phyloP scores from a whole-genome alignment of 2,113 vertebrate species.

The Thymallus thymallus region DNA sequence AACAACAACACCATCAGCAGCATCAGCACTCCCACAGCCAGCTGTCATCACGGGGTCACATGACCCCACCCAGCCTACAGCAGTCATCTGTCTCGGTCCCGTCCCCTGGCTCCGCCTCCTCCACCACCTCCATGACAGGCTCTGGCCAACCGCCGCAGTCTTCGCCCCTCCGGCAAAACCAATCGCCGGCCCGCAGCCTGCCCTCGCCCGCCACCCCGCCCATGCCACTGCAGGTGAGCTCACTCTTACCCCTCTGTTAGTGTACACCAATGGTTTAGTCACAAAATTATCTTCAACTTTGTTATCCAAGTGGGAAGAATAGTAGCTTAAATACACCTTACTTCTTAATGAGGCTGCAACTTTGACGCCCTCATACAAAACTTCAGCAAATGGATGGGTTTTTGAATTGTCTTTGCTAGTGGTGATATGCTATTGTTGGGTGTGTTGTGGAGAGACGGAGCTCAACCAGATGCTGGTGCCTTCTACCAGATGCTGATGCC shows the following conservation, averaged over 20 bases:
- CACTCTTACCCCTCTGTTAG: not conserved
- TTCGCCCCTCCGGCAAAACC: slow-evolving; percentile 87
- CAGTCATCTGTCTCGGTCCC: slow-evolving; percentile 59
- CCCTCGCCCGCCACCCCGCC: slow-evolving; percentile 90
- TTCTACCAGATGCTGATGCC: not conserved
- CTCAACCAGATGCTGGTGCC: slow-evolving; percentile 42
- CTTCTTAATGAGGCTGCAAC: no score
- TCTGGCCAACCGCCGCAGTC: slow-evolving; percentile 71
- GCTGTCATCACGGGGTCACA: slow-evolving; percentile 70
- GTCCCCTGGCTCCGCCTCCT: slow-evolving; percentile 73
- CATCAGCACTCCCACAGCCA: slow-evolving; percentile 49
- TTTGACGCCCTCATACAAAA: no score
- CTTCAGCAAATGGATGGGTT: no score
- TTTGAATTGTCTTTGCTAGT: not conserved
- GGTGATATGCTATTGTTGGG: not conserved
- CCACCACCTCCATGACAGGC: slow-evolving; percentile 73
- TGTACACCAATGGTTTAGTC: not conserved
- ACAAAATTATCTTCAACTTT: not conserved
- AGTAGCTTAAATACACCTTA: no score
- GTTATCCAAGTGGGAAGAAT: not conserved
- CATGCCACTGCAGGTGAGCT: slow-evolving; percentile 86
- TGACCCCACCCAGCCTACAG: slow-evolving; percentile 80
- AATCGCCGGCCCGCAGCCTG: slow-evolving; percentile 88
- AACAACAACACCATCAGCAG: slow-evolving; percentile 53
- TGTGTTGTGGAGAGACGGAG: slow-evolving; percentile 6